These are phyloP conservation scores for Eubucco bourcierii DNA, from an alignment of 2,113 vertebrate species.

Conservation along the genomic window DNA sequence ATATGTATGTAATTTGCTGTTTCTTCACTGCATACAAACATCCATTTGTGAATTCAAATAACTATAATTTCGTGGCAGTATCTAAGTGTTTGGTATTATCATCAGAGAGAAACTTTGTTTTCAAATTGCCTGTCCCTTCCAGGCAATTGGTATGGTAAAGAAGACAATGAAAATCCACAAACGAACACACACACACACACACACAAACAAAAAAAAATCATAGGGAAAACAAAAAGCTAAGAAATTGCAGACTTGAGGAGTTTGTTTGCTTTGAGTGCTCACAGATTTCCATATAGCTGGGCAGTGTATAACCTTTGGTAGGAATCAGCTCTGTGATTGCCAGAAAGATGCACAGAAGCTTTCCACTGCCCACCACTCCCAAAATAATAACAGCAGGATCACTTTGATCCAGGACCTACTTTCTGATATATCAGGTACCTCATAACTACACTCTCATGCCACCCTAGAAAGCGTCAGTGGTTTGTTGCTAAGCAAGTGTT, in stretches of 20 bases:
- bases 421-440: not conserved
- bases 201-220: not conserved
- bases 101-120: not conserved
- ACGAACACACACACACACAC: too few species aligned
- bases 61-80: not conserved
- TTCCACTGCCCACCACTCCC: not conserved
- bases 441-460: not conserved
- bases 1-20: not conserved
- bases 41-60: not conserved
- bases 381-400: not conserved
- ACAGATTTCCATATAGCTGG: not conserved
- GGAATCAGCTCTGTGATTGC: not conserved
- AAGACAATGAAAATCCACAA: not conserved
- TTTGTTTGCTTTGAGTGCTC: not conserved
- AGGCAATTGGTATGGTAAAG: not conserved
- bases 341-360: not conserved
- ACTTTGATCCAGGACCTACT: not conserved
- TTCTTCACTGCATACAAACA: not conserved
- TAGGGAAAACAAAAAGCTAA: not conserved
- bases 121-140: not conserved
- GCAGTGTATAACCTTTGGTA: not conserved
- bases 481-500: not conserved
- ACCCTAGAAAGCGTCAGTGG: not conserved
- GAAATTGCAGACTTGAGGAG: not conserved
- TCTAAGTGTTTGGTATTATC: not conserved